phyloP scores from a whole-genome alignment of 2,113 vertebrate genomes.

The Scolopax mira region DNA sequence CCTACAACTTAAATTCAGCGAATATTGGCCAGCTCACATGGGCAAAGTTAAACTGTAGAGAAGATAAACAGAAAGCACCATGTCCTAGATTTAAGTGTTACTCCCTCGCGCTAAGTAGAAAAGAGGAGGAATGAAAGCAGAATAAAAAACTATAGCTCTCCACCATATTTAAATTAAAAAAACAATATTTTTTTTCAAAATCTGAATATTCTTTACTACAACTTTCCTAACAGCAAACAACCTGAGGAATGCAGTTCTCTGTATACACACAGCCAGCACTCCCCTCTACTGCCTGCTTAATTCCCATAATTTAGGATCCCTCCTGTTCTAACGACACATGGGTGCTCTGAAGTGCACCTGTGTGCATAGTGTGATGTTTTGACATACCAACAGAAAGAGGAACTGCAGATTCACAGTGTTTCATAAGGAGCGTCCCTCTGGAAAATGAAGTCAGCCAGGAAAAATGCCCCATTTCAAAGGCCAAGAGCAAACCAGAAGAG shows the following conservation, averaged over 20 bases:
- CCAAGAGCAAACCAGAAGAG: background rate
- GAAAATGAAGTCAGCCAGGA: background rate
- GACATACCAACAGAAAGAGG: background rate
- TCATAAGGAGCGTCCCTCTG: background rate
- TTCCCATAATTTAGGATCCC: background rate
- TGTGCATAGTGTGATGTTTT: rapidly evolving
- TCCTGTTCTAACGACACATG: background rate
- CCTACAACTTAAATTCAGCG: background rate
- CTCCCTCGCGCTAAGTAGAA: background rate
- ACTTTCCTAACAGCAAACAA: background rate
- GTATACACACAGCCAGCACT: background rate
- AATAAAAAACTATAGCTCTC: background rate
- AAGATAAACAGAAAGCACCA: background rate
- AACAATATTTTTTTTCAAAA: background rate
- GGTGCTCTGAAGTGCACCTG: background rate
- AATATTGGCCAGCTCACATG: background rate
- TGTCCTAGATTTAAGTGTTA: background rate
- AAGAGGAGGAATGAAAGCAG: background rate
- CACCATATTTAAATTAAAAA: background rate
- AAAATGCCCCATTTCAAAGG: background rate
- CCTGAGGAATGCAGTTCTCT: background rate
- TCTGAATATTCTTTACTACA: background rate
- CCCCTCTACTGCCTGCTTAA: background rate
- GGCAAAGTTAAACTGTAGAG: background rate
- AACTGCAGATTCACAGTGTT: background rate